Conservation (phyloP, 2,113 vertebrate species). For the Oreochromis niloticus region DNA sequence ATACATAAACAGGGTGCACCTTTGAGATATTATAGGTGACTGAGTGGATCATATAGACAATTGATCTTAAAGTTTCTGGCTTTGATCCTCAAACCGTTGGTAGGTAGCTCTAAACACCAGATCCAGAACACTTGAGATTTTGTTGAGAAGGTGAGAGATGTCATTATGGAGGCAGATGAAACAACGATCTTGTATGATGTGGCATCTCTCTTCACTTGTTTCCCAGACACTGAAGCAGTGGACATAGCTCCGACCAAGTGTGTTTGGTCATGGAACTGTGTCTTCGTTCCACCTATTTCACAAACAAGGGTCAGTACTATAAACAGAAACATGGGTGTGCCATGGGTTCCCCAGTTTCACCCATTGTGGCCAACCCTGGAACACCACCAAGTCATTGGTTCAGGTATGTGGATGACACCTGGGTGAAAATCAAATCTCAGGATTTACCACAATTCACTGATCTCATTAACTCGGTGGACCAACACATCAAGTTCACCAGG, state of each 20-base stretch:
- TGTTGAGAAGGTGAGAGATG: background rate
- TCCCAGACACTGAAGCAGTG: background rate
- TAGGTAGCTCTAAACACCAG: accelerated
- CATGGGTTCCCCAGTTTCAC: too few relatives aligned
- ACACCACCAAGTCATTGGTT: too few relatives aligned
- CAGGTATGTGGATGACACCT: too few relatives aligned
- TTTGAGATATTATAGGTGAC: background rate
- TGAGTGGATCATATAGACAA: too few relatives aligned
- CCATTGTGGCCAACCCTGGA: too few relatives aligned
- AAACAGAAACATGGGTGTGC: too few relatives aligned
- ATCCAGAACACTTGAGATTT: background rate
- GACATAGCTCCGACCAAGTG: background rate
- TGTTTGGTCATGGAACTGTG: background rate
- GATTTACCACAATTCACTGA: too few relatives aligned
- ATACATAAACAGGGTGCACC: background rate
- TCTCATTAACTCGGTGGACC: too few relatives aligned
- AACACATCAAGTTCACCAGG: too few relatives aligned
- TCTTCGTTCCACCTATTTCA: background rate
- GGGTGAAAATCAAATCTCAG: too few relatives aligned
- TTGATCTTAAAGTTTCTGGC: background rate
- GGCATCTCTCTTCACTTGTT: background rate
- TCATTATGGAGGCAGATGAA: background rate
- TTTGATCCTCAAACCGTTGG: background rate
- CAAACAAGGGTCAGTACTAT: background rate
- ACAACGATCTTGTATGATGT: background rate